Conservation (phyloP, 2,113 vertebrate genomes). For the Sorex araneus region DNA sequence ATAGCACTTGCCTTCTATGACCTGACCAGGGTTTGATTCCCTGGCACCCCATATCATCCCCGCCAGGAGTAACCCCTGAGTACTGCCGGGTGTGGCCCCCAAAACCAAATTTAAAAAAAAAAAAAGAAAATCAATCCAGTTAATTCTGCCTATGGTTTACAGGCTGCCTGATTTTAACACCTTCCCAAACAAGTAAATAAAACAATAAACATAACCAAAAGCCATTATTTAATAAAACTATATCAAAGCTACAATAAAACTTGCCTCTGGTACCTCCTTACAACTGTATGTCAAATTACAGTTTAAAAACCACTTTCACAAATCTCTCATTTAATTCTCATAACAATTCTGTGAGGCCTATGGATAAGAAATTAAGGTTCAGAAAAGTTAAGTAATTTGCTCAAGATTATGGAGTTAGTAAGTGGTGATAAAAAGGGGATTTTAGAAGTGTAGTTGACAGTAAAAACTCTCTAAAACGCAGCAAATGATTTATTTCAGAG, state of each 20-base stretch:
- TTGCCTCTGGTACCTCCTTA: neutral
- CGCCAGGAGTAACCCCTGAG: no score
- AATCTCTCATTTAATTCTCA: neutral
- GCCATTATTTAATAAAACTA: conserved; percentile 29
- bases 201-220: neutral
- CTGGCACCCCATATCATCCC: no score
- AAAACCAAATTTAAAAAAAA: no score
- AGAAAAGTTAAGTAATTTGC: neutral
- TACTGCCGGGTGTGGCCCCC: no score
- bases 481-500: neutral
- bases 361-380: neutral
- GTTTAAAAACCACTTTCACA: conserved; percentile 10
- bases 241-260: neutral
- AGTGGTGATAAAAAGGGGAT: conserved; percentile 21
- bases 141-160: neutral
- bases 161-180: conserved; percentile 48
- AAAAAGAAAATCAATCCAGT: neutral
- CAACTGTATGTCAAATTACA: neutral
- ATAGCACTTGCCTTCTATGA: no score
- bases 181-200: neutral
- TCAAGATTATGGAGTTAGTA: neutral
- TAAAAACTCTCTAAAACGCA: neutral
- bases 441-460: neutral
- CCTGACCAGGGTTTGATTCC: no score
- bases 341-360: neutral